Evolutionary conservation across 2,888 invertebrate genomes (phyloP).

Genomic region (Quadriops clusia): DNA sequence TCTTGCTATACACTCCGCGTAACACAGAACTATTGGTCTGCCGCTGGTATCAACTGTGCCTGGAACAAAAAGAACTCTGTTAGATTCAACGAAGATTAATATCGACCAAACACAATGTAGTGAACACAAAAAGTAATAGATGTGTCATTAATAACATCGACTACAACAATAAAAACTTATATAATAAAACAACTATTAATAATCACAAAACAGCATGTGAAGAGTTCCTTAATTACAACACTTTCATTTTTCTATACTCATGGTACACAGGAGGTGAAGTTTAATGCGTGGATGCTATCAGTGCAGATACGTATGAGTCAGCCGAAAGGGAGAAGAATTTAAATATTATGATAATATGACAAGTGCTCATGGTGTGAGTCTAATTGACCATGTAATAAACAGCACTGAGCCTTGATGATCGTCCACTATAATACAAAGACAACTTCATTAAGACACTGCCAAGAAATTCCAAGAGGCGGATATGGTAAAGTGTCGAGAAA

Average conservation of each 20-base stretch:
- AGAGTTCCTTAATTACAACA: slow-evolving; percentile 7
- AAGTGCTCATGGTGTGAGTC: slow-evolving; percentile 15
- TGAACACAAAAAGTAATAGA: no score
- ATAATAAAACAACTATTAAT: no score
- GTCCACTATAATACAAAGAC: slow-evolving; percentile 12
- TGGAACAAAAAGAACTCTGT: slow-evolving; percentile 36
- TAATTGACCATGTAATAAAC: slow-evolving; percentile 15
- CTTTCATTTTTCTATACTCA: slow-evolving; percentile 6
- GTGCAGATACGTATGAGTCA: no score
- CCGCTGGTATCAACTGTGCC: slow-evolving; percentile 55
- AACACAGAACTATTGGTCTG: slow-evolving; percentile 53
- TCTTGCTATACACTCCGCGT: slow-evolving; percentile 46
- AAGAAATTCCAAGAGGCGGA: no score
- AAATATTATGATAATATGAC: slow-evolving; percentile 19
- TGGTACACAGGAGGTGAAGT: no score
- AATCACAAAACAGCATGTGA: background rate
- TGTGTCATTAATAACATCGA: no score
- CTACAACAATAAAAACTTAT: no score
- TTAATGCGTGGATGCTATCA: no score
- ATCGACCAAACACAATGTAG: no score
- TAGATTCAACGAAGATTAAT: no score
- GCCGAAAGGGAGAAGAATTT: slow-evolving; percentile 14
- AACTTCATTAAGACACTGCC: slow-evolving; percentile 15
- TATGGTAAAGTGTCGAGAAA: no score
- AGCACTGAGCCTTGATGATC: no score